Evolutionary conservation across 2,113 vertebrate species (phyloP).

Genomic region (Indicator maculatus): DNA sequence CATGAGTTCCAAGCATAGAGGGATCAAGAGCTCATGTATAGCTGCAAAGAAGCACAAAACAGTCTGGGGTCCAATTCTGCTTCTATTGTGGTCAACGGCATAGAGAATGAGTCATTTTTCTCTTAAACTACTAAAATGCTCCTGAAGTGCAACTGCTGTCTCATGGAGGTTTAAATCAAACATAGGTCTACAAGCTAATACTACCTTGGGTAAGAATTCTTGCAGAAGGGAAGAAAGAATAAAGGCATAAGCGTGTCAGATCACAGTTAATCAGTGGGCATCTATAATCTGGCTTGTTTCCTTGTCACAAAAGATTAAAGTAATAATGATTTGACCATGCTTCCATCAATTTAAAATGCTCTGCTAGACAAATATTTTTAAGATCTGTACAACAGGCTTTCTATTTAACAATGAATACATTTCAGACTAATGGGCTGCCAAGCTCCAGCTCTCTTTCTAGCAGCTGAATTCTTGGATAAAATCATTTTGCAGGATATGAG

Average conservation of each 20-base stretch:
- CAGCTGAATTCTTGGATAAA: conserved; percentile 67
- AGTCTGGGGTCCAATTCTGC: neutral
- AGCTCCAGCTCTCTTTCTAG: conserved; percentile 52
- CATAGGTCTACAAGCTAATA: neutral
- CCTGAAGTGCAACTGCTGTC: neutral
- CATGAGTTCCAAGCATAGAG: neutral
- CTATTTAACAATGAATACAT: conserved; percentile 63
- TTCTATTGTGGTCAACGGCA: neutral
- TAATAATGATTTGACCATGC: neutral
- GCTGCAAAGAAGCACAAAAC: neutral
- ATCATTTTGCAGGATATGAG: conserved; percentile 64
- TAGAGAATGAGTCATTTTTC: neutral
- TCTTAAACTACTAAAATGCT: neutral
- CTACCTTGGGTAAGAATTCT: neutral
- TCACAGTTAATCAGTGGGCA: neutral
- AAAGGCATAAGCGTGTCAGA: neutral
- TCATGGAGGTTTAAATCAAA: neutral
- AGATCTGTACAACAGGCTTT: conserved; percentile 39
- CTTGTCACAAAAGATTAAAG: conserved; percentile 24
- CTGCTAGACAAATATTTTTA: conserved; percentile 66
- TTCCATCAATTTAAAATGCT: conserved; percentile 28
- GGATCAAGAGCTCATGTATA: neutral
- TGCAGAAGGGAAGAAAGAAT: neutral
- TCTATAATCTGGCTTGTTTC: neutral
- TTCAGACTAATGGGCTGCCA: conserved; percentile 37